Base-by-base conservation (phyloP, 2,113 vertebrate species). In the Cyprinodon variegatus region DNA sequence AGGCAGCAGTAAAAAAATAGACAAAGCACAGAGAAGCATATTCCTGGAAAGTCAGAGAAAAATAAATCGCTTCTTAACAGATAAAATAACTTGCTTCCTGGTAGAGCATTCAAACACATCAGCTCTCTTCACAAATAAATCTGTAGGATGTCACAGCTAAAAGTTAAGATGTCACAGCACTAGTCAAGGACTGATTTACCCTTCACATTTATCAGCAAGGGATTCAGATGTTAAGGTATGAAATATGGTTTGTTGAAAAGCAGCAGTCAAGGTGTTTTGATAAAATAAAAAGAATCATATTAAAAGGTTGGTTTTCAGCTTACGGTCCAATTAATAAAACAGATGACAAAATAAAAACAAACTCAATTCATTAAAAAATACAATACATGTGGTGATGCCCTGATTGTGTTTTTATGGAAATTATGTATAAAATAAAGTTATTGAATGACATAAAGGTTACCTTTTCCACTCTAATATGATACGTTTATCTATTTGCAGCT, bases 71-170 rank as follows among this genome's bases (percentile, higher is more conserved):
- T 63, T 45, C 83, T 79, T 74, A 40, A 70, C 78, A 80, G 77
- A 87, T 87, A 78, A 77, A 86, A 85, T 84, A 81, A 89, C 74
- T 86, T 85, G 78, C 82, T 84, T 74, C 50, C 11, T 20, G 4
- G 50, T n/a, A 20, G 20, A n/a, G 50, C 15, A 15, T 53, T 53
- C 15, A 53, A 53, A 53, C 48, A 50, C 50, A 57, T 41, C 41
- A 9, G 20, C 50, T n/a, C 17, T 57, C 20, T 57, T 57, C 50
- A 57, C 17, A 57, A 57, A 57, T n/a, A 20, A 57, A 57, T n/a
- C 17, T 9, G 2, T 57, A 57, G 50, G 50, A 57, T 11, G 4
- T 61, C n/a, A 37, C 61, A 67, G 13, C 36, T 36, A 29, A 48
- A 46, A 67, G 43, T 57, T 69, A n/a, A n/a, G 11, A 15, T 68